Conservation (phyloP, 2,113 vertebrate genomes). For the Lota lota region DNA sequence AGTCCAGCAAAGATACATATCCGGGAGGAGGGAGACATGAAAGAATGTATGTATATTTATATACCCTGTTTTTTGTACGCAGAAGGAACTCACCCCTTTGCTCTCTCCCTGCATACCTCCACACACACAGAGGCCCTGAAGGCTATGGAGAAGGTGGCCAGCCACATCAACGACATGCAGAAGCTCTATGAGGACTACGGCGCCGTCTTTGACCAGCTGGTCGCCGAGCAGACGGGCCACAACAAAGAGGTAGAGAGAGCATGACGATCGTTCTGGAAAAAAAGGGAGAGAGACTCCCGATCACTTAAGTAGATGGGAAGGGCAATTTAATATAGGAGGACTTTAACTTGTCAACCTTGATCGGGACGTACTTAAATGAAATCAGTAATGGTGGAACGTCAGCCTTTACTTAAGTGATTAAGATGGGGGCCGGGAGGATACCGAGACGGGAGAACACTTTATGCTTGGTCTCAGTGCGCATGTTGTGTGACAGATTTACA, state of each 20-base stretch:
- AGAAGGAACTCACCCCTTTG: constrained; percentile 1
- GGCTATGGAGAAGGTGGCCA: constrained; percentile 98
- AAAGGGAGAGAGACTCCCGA: background rate
- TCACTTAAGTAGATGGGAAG: background rate
- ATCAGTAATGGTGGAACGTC: background rate
- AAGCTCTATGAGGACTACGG: constrained; percentile 98
- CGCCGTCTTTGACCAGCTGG: constrained; percentile 92
- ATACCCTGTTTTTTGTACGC: background rate
- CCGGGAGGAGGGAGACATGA: too few relatives aligned
- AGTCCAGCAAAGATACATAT: too few relatives aligned
- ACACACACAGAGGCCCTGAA: constrained; percentile 85
- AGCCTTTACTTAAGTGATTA: constrained; percentile 1
- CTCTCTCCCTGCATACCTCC: background rate
- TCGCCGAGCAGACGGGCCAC: constrained; percentile 87
- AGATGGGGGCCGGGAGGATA: background rate
- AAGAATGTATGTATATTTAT: too few relatives aligned
- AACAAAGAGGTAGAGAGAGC: constrained; percentile 83
- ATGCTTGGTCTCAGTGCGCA: too few relatives aligned
- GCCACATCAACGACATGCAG: constrained; percentile 99
- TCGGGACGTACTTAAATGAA: background rate
- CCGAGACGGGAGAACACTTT: too few relatives aligned
- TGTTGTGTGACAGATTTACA: background rate
- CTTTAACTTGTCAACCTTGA: background rate
- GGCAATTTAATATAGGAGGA: background rate
- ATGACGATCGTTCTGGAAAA: too few relatives aligned